Base-by-base conservation (phyloP, 2,797 vertebrate genomes). In the Syndactyla subalaris region DNA sequence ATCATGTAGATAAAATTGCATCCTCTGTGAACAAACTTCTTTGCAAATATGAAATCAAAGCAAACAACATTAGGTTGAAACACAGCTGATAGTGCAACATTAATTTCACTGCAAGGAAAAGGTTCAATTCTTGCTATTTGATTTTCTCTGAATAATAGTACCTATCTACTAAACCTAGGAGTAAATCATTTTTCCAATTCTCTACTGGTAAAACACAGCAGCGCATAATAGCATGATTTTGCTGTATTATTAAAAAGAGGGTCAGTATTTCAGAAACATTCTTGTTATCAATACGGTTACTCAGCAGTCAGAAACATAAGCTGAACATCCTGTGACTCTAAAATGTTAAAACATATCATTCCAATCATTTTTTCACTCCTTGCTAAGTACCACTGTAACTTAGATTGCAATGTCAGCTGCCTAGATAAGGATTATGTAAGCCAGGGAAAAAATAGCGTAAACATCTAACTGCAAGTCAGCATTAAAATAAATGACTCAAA, bases 331-430 rank as follows among this genome's bases (percentile, higher is more conserved):
- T 92, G 81, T 93, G 85, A 92, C 63, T 92, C 68, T 55, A 39
- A 91, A 91, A 90, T 30, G 48, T 65, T 94, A 71, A 92, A 88
- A 86, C 59, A 4, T 58, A 95, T 88, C 24, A 67, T 74, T 88
- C 57, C 49, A 46, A 92, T 89, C 22, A 85, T 86, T 93, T 81
- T 93, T 88, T 83, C 71, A 36, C 46, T 94, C 61, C 87, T 86
- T 77, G 52, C 83, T 88, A 95, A 96, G 85, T 96, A 91, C 89
- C 55, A 15, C 76, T 84, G 86, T 91, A 86, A 88, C 74, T 93
- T 70, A 87, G 90, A 94, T 74, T 95, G 95, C 95, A 88, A 74
- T 58, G 88, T 96, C 95, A 96, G 95, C 93, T 91, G 94, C 91
- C 85, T 58, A 79, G 74, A 93, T 93, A 92, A 93, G 54, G 78